Evolutionary conservation across 1,140 invertebrate genomes (phyloP), one percentile per base, ranked within the genome.

Genomic region (Oryctes rhinoceros): DNA sequence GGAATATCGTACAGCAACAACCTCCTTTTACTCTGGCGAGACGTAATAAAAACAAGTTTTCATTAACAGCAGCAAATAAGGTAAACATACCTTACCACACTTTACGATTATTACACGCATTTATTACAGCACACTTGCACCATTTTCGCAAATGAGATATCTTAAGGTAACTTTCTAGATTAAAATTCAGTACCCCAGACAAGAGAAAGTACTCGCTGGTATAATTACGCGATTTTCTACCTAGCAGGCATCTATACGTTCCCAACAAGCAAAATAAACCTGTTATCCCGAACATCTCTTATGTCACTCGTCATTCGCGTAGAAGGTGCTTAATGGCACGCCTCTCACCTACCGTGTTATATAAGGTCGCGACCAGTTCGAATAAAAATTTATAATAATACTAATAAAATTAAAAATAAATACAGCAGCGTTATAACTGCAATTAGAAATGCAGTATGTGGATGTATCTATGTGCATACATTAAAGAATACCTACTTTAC

Each of bases 281-380:
- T 35, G 65, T 71, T 71, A 24, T 71, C 65, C 65, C 35, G 24
- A 13, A 35, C 35, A 30, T 71, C 65, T 71, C 24, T 71, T 71
- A 71, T 71, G 15, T 71, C 65, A 71, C 24, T 10, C 35, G 65
- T 24, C 65, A 71, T 35, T 71, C 65, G 9, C 65, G 20, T 30
- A 71, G 11, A 71, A 35, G 65, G 65, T 35, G 65, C 13, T 71
- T 71, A 71, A 71, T 71, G 15, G 18, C 11, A 18, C 35, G 35
- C 65, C 65, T 71, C 65, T 71, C 65, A 71, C 65, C 35, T 71
- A 35, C 5, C 65, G 9, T 2, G 65, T 71, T 71, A 71, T 71
- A 24, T 35, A 71, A 71, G 20, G 62, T 30, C 24, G n/a, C 18
- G 62, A 37, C 18, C 11, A 71, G 6, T 62, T 15, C 9, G 20